These are phyloP conservation scores for Ips nitidus DNA, from an alignment of 1,140 invertebrate genomes.

Conservation along the genomic window DNA sequence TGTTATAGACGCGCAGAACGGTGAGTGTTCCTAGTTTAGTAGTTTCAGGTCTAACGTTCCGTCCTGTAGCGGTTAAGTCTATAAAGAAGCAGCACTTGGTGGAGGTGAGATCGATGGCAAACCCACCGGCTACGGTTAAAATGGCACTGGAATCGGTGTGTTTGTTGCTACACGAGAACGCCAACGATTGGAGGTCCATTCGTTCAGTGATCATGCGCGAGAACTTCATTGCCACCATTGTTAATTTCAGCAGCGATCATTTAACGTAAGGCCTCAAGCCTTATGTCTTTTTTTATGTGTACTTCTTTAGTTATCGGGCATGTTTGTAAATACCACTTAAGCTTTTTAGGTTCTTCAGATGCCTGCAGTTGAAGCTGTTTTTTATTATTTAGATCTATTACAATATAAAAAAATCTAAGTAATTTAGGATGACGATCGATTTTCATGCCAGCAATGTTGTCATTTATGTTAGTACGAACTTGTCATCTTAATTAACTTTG, in stretches of 20 bases:
- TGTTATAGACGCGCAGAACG: conserved; percentile 96
- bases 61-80: conserved; percentile 77
- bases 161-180: conserved; percentile 86
- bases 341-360: no score
- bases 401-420: no score
- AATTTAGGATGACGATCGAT: no score
- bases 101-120: conserved; percentile 92
- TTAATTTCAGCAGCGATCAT: conserved; percentile 95
- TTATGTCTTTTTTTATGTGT: conserved; percentile 4
- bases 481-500: no score
- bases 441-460: no score
- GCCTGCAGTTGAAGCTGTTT: no score
- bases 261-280: conserved; percentile 73
- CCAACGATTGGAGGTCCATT: conserved; percentile 93
- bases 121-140: conserved; percentile 91
- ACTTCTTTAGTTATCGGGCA: not conserved
- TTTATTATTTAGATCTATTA: no score
- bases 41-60: not conserved
- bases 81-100: conserved; percentile 97
- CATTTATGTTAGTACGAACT: no score
- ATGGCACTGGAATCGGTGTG: conserved; percentile 95
- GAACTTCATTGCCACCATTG: conserved; percentile 97
- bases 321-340: not conserved
- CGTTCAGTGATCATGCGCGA: conserved; percentile 93
- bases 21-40: conserved; percentile 57